Percentiles rank a stretch among this genome's conserved stretches.
Conservation (phyloP, 1,140 invertebrate species). For the Chironomus tepperi region DNA sequence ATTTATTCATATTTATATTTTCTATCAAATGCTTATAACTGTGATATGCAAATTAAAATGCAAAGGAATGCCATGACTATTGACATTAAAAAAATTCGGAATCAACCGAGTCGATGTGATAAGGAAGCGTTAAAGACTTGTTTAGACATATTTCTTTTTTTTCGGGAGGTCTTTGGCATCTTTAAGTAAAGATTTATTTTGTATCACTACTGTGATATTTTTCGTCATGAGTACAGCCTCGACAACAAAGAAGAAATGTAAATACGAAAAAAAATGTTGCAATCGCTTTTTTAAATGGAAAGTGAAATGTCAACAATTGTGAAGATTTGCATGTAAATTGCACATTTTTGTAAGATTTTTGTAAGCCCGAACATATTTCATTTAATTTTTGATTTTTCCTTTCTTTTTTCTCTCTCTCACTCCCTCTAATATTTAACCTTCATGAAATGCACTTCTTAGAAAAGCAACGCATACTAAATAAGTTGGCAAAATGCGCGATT, state of each 20-base stretch:
- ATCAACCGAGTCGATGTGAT: background rate
- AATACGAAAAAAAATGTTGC: background rate
- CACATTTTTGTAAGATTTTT: constrained; percentile 4
- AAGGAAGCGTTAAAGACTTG: background rate
- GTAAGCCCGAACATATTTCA: background rate
- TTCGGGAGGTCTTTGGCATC: background rate
- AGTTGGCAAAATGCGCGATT: background rate
- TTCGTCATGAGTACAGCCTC: background rate
- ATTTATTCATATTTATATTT: too few species aligned
- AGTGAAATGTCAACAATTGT: constrained; percentile 1
- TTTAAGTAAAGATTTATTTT: too few species aligned
- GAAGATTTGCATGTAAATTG: constrained; percentile 8
- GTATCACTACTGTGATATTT: background rate
- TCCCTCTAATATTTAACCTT: background rate
- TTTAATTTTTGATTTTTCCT: too few species aligned
- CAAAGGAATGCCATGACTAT: too few species aligned
- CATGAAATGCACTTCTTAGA: constrained; percentile 2
- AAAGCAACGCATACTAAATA: background rate
- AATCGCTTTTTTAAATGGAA: background rate
- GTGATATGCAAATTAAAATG: too few species aligned
- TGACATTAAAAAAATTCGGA: background rate
- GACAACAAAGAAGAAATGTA: background rate
- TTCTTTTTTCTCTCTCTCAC: background rate
- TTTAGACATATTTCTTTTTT: background rate
- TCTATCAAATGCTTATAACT: too few species aligned